phyloP scores from a whole-genome alignment of 2,888 invertebrate genomes.

The Protonemura montana region DNA sequence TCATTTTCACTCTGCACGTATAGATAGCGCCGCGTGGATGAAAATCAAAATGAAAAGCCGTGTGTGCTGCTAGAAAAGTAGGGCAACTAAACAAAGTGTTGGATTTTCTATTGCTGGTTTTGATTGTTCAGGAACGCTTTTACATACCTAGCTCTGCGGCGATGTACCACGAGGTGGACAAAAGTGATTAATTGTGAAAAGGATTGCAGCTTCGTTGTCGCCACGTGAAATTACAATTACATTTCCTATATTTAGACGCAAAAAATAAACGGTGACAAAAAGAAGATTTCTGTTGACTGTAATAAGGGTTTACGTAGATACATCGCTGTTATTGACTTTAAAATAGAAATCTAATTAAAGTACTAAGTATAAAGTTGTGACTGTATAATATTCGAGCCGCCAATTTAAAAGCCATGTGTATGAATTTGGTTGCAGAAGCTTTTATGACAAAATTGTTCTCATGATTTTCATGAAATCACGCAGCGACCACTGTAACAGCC shows the following conservation, averaged over 20 bases:
- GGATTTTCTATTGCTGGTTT: background rate
- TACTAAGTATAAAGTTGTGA: too few relatives aligned
- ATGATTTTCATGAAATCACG: too few relatives aligned
- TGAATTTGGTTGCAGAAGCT: too few relatives aligned
- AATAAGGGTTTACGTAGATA: too few relatives aligned
- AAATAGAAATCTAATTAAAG: too few relatives aligned
- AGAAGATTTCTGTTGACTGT: too few relatives aligned
- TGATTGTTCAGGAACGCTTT: background rate
- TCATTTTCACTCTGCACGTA: background rate
- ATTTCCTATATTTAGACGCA: background rate
- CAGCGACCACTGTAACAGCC: background rate
- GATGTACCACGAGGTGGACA: background rate
- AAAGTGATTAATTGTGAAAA: conserved; percentile 7
- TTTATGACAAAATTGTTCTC: too few relatives aligned
- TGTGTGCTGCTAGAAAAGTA: background rate
- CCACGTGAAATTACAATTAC: background rate
- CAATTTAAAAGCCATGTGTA: too few relatives aligned
- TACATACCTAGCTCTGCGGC: background rate
- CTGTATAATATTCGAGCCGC: too few relatives aligned
- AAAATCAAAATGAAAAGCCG: conserved; percentile 7
- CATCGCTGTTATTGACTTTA: too few relatives aligned
- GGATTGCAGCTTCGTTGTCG: background rate
- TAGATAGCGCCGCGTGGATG: background rate
- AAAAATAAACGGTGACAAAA: too few relatives aligned
- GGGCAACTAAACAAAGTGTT: background rate